Conservation (phyloP, 2,797 vertebrate genomes). For the Acipenser oxyrinchus region DNA sequence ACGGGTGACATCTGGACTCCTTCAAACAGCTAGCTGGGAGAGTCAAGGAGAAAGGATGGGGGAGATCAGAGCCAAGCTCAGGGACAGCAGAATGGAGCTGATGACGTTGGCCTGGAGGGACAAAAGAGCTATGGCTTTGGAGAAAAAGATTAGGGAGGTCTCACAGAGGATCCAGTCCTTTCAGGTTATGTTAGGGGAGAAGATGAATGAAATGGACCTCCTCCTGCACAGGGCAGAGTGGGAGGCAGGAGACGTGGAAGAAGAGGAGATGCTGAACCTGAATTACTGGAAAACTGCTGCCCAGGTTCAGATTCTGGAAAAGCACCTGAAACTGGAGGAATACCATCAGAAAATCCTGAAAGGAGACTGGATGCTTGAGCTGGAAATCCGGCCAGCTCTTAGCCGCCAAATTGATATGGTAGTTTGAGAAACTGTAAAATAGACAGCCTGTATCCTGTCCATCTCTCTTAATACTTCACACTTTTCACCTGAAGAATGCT, state of each 20-base stretch:
- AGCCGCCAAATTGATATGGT: constrained; percentile 24
- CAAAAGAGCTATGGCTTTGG: not conserved
- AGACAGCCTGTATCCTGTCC: not conserved
- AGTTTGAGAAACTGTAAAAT: constrained; percentile 19
- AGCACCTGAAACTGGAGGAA: constrained; percentile 32
- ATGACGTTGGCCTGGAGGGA: constrained; percentile 16
- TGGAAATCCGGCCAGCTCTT: constrained; percentile 36
- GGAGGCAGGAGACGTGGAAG: not conserved
- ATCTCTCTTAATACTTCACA: too few species aligned
- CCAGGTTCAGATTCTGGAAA: constrained; percentile 16
- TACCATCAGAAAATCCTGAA: constrained; percentile 33
- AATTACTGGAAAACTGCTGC: fast-evolving
- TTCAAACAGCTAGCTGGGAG: not conserved
- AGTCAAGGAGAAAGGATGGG: fast-evolving
- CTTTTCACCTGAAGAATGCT: too few species aligned
- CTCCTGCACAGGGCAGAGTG: not conserved
- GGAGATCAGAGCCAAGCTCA: not conserved
- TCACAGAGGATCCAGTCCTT: constrained; percentile 2
- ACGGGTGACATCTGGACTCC: too few species aligned
- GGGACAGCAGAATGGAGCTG: constrained; percentile 26
- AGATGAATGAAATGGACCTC: fast-evolving
- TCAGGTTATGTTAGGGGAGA: not conserved
- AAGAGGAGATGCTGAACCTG: fast-evolving
- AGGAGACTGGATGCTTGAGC: constrained; percentile 35
- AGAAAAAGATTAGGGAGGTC: fast-evolving